Percentiles rank a stretch among this genome's conserved stretches.
These are phyloP conservation scores for Nasonia oneida DNA, from an alignment of 2,888 invertebrate species.

Conservation along the genomic window DNA sequence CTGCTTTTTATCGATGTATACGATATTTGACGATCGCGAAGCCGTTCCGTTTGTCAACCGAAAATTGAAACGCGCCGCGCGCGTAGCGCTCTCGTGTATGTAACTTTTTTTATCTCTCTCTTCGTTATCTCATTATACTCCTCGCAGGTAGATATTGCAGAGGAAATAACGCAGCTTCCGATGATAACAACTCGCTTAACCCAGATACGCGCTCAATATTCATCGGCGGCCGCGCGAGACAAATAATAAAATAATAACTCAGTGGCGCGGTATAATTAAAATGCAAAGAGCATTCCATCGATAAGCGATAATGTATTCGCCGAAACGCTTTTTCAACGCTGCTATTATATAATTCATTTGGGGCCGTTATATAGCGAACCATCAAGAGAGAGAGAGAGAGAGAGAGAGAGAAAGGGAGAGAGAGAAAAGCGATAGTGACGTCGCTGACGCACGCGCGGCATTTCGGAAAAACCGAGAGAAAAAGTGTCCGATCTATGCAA, in stretches of 20 bases:
- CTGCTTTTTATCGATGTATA: slow-evolving; percentile 59
- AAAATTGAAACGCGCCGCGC: slow-evolving; percentile 54
- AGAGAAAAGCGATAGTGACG: too few species aligned
- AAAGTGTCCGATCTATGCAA: slow-evolving; percentile 27
- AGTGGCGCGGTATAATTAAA: slow-evolving; percentile 39
- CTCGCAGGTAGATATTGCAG: background rate
- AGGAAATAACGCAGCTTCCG: background rate
- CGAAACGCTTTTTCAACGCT: slow-evolving; percentile 45
- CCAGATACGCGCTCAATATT: background rate
- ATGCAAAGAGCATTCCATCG: slow-evolving; percentile 45
- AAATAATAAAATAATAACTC: background rate
- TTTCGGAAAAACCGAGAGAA: slow-evolving; percentile 28
- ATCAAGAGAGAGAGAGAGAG: too few species aligned
- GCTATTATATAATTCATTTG: slow-evolving; percentile 48
- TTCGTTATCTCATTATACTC: background rate
- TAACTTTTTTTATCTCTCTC: slow-evolving; percentile 35
- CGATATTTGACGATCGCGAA: slow-evolving; percentile 53
- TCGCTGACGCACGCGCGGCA: slow-evolving; percentile 33
- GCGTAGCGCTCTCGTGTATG: background rate
- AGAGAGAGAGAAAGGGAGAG: background rate
- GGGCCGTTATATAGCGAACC: slow-evolving; percentile 32
- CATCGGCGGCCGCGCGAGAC: background rate
- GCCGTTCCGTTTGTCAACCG: slow-evolving; percentile 57
- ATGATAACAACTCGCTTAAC: background rate
- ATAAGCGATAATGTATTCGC: slow-evolving; percentile 36